A percentile compares a stretch with the other conserved stretches of the same genome.
These are phyloP conservation scores for Netelia fuscicornis DNA, from an alignment of 2,888 invertebrate genomes.

Conservation along the genomic window DNA sequence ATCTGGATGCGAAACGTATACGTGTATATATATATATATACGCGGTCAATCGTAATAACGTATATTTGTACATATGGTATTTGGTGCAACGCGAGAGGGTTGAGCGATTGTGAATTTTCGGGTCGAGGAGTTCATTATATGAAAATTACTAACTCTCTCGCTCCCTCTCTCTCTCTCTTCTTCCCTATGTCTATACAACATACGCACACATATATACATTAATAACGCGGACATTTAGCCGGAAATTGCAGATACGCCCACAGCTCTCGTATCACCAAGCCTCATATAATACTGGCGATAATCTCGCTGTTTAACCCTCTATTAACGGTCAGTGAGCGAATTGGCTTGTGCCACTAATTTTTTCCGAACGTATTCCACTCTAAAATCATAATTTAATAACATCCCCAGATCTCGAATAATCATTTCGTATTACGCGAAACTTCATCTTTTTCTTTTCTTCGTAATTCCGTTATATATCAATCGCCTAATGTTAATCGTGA, in stretches of 20 bases:
- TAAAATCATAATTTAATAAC: too few relatives aligned
- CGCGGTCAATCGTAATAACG: too few relatives aligned
- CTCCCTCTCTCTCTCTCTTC: neutral
- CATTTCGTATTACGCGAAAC: too few relatives aligned
- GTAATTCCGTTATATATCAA: too few relatives aligned
- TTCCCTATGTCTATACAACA: neutral
- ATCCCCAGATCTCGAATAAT: too few relatives aligned
- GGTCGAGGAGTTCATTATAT: slow-evolving; percentile 47
- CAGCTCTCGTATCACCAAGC: neutral
- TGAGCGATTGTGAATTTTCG: slow-evolving; percentile 33
- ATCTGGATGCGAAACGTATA: too few relatives aligned
- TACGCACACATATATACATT: neutral
- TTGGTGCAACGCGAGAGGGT: neutral
- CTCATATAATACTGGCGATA: neutral
- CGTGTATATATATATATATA: too few relatives aligned
- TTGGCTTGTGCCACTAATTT: neutral
- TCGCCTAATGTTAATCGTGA: neutral
- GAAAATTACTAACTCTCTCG: slow-evolving; percentile 2
- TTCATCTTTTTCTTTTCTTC: too few relatives aligned
- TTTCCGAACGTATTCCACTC: neutral
- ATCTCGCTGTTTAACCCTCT: neutral
- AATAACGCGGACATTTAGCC: neutral
- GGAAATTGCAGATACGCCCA: neutral
- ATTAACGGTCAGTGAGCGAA: slow-evolving; percentile 1
- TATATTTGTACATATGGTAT: too few relatives aligned